Evolutionary conservation across 2,888 invertebrate species (phyloP).

Genomic region (Pemphredon lugubris): DNA sequence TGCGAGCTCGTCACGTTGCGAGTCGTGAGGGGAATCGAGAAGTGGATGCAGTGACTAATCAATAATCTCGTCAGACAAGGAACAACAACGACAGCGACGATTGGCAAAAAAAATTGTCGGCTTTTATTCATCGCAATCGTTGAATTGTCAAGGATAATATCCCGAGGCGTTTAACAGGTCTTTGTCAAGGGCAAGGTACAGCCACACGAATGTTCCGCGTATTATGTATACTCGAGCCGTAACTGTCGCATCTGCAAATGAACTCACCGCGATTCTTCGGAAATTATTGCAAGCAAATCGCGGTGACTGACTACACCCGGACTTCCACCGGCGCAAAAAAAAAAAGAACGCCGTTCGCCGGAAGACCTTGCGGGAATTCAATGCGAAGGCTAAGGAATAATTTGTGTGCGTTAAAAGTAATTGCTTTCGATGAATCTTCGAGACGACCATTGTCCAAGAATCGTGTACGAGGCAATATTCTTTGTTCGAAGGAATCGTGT

Average conservation of each 20-base stretch:
- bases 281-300: too few relatives aligned
- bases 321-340: too few relatives aligned
- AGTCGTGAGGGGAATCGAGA: constrained; percentile 30
- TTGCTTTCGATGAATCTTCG: too few relatives aligned
- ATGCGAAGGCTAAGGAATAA: too few relatives aligned
- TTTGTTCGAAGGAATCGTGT: too few relatives aligned
- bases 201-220: not conserved
- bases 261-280: constrained; percentile 7
- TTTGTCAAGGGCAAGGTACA: constrained; percentile 63
- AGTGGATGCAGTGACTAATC: constrained; percentile 38
- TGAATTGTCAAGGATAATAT: constrained; percentile 53
- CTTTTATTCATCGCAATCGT: constrained; percentile 46
- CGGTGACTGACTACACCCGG: too few relatives aligned
- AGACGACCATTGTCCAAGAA: too few relatives aligned
- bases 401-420: too few relatives aligned
- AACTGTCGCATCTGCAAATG: constrained; percentile 11
- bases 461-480: too few relatives aligned
- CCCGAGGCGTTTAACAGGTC: constrained; percentile 55
- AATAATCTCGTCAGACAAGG: constrained; percentile 31
- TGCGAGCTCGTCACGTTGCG: constrained; percentile 24
- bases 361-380: too few relatives aligned
- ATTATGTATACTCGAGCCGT: constrained; percentile 21
- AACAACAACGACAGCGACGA: constrained; percentile 7
- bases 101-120: constrained; percentile 13
- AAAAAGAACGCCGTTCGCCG: too few relatives aligned